phyloP scores from a whole-genome alignment of 2,888 invertebrate species.

The Drosophila paracracens region DNA sequence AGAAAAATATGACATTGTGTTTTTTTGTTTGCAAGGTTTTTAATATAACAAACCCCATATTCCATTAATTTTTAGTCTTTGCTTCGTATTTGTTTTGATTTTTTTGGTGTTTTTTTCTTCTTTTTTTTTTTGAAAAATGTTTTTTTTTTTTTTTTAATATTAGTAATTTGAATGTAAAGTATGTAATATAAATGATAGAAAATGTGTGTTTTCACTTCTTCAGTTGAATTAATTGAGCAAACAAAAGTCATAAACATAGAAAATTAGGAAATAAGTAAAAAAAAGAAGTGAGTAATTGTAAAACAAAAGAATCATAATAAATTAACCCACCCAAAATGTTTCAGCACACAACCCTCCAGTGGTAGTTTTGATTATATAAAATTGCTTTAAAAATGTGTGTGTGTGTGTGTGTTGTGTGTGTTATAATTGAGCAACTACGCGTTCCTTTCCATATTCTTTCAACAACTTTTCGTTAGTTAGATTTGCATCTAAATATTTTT shows the following conservation, averaged over 20 bases:
- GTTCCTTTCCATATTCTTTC: conserved; percentile 24
- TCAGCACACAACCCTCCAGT: conserved; percentile 18
- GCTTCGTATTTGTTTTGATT: conserved; percentile 44
- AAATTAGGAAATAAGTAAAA: conserved; percentile 24
- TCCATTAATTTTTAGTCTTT: conserved; percentile 71
- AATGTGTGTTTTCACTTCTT: conserved; percentile 3
- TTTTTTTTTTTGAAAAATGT: conserved; percentile 8
- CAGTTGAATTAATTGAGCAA: conserved; percentile 35
- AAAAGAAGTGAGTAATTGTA: conserved; percentile 34
- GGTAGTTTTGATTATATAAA: conserved; percentile 60
- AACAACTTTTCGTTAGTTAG: conserved; percentile 54
- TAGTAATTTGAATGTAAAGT: conserved; percentile 46
- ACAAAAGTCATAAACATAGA: conserved; percentile 22
- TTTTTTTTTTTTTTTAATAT: conserved; percentile 18
- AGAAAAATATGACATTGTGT: conserved; percentile 76
- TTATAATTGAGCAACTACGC: conserved; percentile 63
- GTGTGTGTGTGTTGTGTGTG: conserved; percentile 32
- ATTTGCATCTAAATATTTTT: conserved; percentile 49
- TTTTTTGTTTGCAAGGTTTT: conserved; percentile 46
- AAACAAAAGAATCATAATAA: conserved; percentile 62
- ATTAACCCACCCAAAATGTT: conserved; percentile 32
- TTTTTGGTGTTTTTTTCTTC: conserved; percentile 17
- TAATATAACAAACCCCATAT: conserved; percentile 61
- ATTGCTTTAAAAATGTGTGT: conserved; percentile 51
- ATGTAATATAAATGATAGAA: conserved; percentile 27